Evolutionary conservation across 2,797 vertebrate genomes (phyloP).

Genomic region (Cirrhinus molitorella): DNA sequence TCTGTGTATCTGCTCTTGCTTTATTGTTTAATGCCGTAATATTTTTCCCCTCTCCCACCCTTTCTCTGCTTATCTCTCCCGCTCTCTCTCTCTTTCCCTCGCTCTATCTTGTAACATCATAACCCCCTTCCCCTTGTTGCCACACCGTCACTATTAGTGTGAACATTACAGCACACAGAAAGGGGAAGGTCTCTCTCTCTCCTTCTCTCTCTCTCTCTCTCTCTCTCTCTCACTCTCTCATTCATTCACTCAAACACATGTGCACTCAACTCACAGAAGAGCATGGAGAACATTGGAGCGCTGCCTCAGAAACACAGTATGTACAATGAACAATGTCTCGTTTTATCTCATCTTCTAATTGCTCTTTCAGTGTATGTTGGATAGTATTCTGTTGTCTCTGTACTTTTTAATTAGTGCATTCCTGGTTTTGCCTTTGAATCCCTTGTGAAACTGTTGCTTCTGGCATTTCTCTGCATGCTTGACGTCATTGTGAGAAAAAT

Average conservation of each 20-base stretch:
- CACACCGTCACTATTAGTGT: constrained; percentile 16
- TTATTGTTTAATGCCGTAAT: constrained; percentile 19
- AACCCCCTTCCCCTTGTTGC: constrained; percentile 13
- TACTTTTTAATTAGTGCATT: constrained; percentile 27
- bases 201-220: neutral
- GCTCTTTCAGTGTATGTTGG: neutral
- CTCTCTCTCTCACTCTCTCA: neutral
- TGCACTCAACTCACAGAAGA: constrained; percentile 44
- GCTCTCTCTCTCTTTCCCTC: neutral
- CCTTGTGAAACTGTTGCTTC: constrained; percentile 20
- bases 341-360: constrained; percentile 20
- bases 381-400: neutral
- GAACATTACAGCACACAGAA: constrained; percentile 23
- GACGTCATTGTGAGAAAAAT: constrained; percentile 19
- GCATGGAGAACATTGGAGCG: constrained; percentile 81
- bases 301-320: constrained; percentile 85
- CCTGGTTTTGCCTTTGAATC: neutral
- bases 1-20: neutral
- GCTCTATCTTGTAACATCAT: constrained; percentile 38
- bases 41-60: neutral
- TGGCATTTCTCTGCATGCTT: constrained; percentile 16
- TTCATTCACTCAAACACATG: constrained; percentile 14
- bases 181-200: constrained; percentile 7
- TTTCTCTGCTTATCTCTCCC: constrained; percentile 13
- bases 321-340: constrained; percentile 72